Percentiles rank a stretch among this genome's conserved stretches.
phyloP scores from a whole-genome alignment of 2,113 vertebrate genomes.

The Cyphomyrus plagiostoma region DNA sequence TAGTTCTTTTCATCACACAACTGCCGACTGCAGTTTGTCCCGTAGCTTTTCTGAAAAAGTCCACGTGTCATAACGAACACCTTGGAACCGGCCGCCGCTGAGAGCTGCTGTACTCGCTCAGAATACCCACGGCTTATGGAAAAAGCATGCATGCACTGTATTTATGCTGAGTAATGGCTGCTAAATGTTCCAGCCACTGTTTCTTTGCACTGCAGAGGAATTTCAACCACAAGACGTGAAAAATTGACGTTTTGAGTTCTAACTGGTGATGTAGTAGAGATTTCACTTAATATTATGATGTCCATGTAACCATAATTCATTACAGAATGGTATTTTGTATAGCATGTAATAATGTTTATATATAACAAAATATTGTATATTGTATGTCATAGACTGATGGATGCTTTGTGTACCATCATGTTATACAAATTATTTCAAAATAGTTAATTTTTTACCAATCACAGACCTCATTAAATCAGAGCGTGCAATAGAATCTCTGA shows the following conservation, averaged over 20 bases:
- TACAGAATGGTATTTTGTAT: not conserved
- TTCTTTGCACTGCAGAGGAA: not conserved
- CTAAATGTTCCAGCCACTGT: not conserved
- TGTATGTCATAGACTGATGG: no score
- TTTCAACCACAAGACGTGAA: not conserved
- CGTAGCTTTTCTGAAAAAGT: not conserved
- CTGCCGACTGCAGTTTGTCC: not conserved
- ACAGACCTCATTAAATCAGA: not conserved
- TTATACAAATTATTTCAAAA: no score
- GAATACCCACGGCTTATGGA: not conserved
- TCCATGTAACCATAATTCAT: not conserved
- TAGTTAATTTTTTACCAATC: not conserved
- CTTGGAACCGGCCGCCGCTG: not conserved
- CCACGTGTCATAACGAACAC: not conserved
- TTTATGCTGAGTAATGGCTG: not conserved
- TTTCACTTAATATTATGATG: not conserved
- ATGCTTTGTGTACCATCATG: no score
- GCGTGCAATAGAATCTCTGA: not conserved
- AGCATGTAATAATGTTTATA: not conserved
- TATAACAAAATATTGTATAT: not conserved
- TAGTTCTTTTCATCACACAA: not conserved
- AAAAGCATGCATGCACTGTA: not conserved
- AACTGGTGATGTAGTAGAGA: not conserved
- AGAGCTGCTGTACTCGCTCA: not conserved
- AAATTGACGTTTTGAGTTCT: not conserved